Evolutionary conservation across 2,113 vertebrate species (phyloP), one percentile per base, ranked within the genome.

Genomic region (Kryptolebias marmoratus): DNA sequence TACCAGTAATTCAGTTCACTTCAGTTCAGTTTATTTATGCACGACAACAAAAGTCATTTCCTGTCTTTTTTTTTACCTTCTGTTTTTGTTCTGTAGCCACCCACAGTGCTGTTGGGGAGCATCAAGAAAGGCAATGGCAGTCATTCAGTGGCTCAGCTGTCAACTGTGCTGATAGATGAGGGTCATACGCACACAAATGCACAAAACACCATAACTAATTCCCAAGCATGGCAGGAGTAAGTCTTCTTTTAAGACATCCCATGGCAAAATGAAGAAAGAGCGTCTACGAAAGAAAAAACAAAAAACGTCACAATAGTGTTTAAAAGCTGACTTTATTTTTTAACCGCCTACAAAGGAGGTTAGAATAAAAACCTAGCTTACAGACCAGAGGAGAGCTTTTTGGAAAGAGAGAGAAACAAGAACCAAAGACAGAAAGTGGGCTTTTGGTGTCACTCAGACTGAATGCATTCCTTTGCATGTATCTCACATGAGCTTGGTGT

Each of bases 151-250:
- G 66, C 72, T 79, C 47, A 53, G 67, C 85, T 81, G 87, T 91
- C 90, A 87, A 32, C 78, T 16, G 27, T 30, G 58, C 60, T 91
- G 90, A 90, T 88, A 48, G 77, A 91, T 86, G 91, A 79, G 77
- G 78, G 75, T 77, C 78, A 53, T 22, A 61, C 28, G 16, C 54
- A 56, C 69, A 62, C 44, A 62, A 64, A 66, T 11, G 22, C 86
- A 86, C 83, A 74, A 50, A n/a, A 39, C 64, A 83, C 85, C 85
- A 83, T 76, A 78, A 70, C 88, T 82, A 90, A 91, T 92, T 80
- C 55, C 83, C 68, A 80, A 80, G 79, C 77, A 81, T 71, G 68
- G 69, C 59, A 70, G 48, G 71, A 81, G 68, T 39, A 64, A 42
- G 61, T 55, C 31, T 16, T 79, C 49, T 83, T 56, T 79, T 70